Evolutionary conservation across 2,113 vertebrate species (phyloP).

Genomic region (Marmota monax): DNA sequence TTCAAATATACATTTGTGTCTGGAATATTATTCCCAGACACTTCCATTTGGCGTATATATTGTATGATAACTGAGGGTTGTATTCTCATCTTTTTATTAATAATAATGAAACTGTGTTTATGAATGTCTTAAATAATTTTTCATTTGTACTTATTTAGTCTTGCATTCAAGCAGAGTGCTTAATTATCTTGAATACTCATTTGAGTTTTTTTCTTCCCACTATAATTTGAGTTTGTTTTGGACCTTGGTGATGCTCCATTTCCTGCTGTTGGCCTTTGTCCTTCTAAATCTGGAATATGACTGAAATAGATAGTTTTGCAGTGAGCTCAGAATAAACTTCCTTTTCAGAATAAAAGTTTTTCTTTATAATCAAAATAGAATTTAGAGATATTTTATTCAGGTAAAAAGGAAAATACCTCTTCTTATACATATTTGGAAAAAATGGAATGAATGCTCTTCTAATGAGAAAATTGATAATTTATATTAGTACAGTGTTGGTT

Average conservation of each 20-base stretch:
- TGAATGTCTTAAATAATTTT: slow-evolving; percentile 35
- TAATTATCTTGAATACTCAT: slow-evolving; percentile 56
- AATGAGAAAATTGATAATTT: slow-evolving; percentile 33
- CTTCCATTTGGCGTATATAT: slow-evolving; percentile 35
- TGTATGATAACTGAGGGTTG: neutral
- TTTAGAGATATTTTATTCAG: slow-evolving; percentile 60
- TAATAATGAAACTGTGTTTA: slow-evolving; percentile 37
- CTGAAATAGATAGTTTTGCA: slow-evolving; percentile 82
- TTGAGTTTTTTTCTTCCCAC: neutral
- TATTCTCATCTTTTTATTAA: neutral
- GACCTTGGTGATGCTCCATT: slow-evolving; percentile 76
- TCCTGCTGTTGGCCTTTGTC: slow-evolving; percentile 82
- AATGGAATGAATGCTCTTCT: slow-evolving; percentile 22
- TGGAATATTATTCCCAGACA: neutral
- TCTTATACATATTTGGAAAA: slow-evolving; percentile 48
- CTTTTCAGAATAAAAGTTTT: slow-evolving; percentile 78
- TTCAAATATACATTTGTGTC: neutral
- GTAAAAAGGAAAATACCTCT: slow-evolving; percentile 23
- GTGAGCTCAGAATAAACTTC: slow-evolving; percentile 78
- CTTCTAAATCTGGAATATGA: slow-evolving; percentile 83
- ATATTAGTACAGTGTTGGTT: slow-evolving; percentile 27
- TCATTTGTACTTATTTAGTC: slow-evolving; percentile 39
- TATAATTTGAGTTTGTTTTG: slow-evolving; percentile 75
- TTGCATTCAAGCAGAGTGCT: slow-evolving; percentile 18
- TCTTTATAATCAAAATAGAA: slow-evolving; percentile 65